Base-by-base conservation (phyloP, 2,888 invertebrate species). In the Timema podura region DNA sequence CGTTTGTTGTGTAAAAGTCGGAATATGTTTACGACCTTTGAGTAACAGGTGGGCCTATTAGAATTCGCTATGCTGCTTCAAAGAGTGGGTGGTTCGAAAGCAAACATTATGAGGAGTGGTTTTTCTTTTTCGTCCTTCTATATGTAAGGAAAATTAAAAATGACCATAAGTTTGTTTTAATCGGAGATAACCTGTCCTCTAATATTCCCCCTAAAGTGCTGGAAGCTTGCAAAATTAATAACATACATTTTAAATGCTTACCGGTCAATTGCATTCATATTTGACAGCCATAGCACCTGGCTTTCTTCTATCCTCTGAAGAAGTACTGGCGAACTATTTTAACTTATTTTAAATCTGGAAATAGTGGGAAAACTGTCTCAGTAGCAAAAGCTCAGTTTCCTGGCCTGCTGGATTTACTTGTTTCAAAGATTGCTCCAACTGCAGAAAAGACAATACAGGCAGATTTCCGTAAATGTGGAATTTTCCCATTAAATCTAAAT, bases 1-100 rank as follows among this genome's bases (percentile, higher is more conserved):
- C 77, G 46, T 81, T 79, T 74, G 77, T 80, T 10, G 77, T 80
- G 54, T 81, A 80, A 70, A 79, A 77, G 71, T 68, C 76, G 0
- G 72, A 70, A 70, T 57, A 76, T 48, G 59, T 80, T 67, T 76
- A 73, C 74, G 69, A 61, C 13, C 10, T 76, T 5, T 80, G 78
- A 79, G 72, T 67, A 7, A 72, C 76, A 69, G 75, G 75, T 65
- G 79, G 79, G 11, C 78, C 77, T 48, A 66, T 45, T 69, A 72
- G 71, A 57, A 69, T 76, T 49, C 65, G 74, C 8, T 79, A 76
- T 73, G 77, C 76, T 69, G 65, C 76, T 15, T 75, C 74, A 7
- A 73, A 71, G 68, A 75, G 72, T 68, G 79, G 77, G 5, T 79
- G 79, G 79, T 77, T 79, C 73, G 75, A 77, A 65, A 47, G 16